Conservation (phyloP, 2,888 invertebrate species). For the Stratiomys singularior region DNA sequence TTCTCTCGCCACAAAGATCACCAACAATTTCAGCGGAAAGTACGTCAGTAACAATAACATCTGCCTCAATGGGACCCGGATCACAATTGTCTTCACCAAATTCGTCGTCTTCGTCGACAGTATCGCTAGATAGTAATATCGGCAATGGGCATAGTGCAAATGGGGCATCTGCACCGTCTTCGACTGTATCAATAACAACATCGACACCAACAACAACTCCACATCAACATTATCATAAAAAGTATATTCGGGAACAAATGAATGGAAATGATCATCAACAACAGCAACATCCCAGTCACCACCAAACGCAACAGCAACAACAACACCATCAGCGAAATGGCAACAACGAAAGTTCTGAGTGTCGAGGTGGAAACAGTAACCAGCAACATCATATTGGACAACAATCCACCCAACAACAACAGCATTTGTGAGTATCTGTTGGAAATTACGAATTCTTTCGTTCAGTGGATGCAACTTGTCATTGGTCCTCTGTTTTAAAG, state of each 20-base stretch:
- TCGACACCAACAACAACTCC: constrained; percentile 51
- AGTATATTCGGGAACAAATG: constrained; percentile 65
- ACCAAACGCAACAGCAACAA: constrained; percentile 46
- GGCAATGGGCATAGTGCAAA: too few species aligned
- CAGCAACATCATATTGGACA: constrained; percentile 2
- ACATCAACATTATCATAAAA: constrained; percentile 63
- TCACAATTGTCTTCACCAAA: constrained; percentile 56
- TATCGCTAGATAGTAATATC: background rate
- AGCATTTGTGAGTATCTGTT: too few species aligned
- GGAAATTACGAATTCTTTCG: too few species aligned
- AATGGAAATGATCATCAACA: constrained; percentile 54
- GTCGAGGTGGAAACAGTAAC: background rate
- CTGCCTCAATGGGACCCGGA: constrained; percentile 51
- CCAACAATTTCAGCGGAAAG: constrained; percentile 47
- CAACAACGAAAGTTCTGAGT: too few species aligned
- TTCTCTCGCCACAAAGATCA: constrained; percentile 26
- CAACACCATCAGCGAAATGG: too few species aligned
- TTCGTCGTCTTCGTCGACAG: constrained; percentile 54
- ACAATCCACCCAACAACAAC: constrained; percentile 7
- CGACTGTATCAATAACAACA: constrained; percentile 19
- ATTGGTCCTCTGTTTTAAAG: too few species aligned
- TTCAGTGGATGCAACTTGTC: too few species aligned
- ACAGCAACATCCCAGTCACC: constrained; percentile 10
- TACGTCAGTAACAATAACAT: constrained; percentile 53
- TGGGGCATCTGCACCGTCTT: background rate